These are phyloP conservation scores for Ptychochromis oligacanthus DNA, from an alignment of 2,113 vertebrate genomes.

Conservation along the genomic window DNA sequence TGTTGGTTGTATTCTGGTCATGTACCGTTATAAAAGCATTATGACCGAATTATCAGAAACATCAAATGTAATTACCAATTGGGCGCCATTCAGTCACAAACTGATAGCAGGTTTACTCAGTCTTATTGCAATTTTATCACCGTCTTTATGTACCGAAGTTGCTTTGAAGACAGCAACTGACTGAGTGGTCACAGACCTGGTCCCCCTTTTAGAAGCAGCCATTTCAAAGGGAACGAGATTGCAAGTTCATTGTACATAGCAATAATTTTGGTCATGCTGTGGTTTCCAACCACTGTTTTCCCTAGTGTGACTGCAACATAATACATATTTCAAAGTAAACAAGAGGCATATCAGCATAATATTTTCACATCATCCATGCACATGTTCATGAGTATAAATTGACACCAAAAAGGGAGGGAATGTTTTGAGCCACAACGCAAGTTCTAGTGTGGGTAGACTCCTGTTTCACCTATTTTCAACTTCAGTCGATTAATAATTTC, in stretches of 20 bases:
- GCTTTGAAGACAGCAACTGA: not conserved
- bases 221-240: not conserved
- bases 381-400: too few species aligned
- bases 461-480: not conserved
- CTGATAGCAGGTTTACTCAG: not conserved
- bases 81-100: not conserved
- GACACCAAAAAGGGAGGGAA: not conserved
- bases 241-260: not conserved
- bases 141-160: not conserved
- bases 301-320: too few species aligned
- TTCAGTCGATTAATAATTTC: not conserved
- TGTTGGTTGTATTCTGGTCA: not conserved
- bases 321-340: not conserved
- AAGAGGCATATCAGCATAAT: not conserved
- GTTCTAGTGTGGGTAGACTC: not conserved
- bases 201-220: not conserved
- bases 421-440: not conserved
- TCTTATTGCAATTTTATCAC: not conserved
- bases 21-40: not conserved
- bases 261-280: not conserved
- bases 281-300: not conserved
- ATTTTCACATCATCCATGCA: not conserved
- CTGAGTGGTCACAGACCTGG: fast-evolving
- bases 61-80: not conserved
- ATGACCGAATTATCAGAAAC: too few species aligned